phyloP scores from a whole-genome alignment of 2,113 vertebrate genomes.

The Dunckerocampus dactyliophorus region DNA sequence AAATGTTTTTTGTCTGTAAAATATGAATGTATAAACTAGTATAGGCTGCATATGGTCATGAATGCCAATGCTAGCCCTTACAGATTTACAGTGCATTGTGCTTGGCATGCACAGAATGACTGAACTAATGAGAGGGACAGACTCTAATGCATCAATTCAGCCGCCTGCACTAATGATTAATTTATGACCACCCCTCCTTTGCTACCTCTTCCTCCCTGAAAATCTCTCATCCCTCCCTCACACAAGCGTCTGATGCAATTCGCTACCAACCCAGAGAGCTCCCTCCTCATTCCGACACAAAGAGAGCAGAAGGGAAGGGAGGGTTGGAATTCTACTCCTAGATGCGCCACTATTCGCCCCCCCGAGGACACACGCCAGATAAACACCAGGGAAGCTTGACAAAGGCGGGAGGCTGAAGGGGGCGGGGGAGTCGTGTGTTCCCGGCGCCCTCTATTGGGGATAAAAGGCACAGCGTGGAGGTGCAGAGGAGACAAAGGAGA shows the following conservation, averaged over 20 bases:
- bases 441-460: conserved; percentile 60
- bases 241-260: conserved; percentile 66
- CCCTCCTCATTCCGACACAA: conserved; percentile 66
- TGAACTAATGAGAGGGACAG: conserved; percentile 59
- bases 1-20: conserved; percentile 20
- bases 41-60: conserved; percentile 27
- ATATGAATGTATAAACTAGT: conserved; percentile 39
- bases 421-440: conserved; percentile 8
- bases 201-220: conserved; percentile 28
- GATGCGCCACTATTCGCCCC: conserved; percentile 47
- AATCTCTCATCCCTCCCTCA: conserved; percentile 12
- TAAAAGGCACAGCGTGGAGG: conserved; percentile 27
- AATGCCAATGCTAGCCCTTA: conserved; percentile 38
- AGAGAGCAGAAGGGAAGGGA: conserved; percentile 40
- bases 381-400: conserved; percentile 62
- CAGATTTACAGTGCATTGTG: conserved; percentile 34
- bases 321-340: conserved; percentile 46
- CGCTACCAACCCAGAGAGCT: conserved; percentile 64
- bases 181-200: conserved; percentile 58
- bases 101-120: conserved; percentile 52
- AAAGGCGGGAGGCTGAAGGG: conserved; percentile 51
- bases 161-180: conserved; percentile 63
- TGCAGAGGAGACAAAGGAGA: conserved; percentile 61
- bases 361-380: conserved; percentile 50
- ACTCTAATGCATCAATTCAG: conserved; percentile 63